Base-by-base conservation (phyloP, 1,140 invertebrate species). In the Drosophila quadrilineata region DNA sequence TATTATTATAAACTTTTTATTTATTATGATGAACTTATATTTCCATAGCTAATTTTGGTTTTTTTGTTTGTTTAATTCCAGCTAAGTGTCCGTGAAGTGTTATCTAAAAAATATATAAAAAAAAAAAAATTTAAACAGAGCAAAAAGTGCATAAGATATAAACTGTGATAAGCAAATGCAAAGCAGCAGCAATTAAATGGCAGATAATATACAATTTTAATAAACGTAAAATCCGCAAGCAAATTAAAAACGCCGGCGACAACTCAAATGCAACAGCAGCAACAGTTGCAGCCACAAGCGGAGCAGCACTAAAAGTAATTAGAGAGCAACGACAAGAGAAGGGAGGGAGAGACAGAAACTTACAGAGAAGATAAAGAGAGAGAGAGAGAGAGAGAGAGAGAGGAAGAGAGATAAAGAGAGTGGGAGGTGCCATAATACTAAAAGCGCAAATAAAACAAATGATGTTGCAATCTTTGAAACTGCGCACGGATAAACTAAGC, bases 401-500 rank as follows among this genome's bases (percentile, higher is more conserved):
- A 36, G 26, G 29, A 12, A 12, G 38, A 24, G n/a, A 38, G 40
- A 6, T 2, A 46, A 6, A 31, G 31, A 19, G 33, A 36, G 26
- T 33, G 24, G 41, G 8, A 48, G 40, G 49, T 60, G 56, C 57
- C 46, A 65, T 69, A 67, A 62, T 45, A 65, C 48, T 58, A 64
- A 69, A 57, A 50, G 48, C 46, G 33, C 16, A 74, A 79, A 64
- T 72, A 79, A 62, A 80, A 77, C 59, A 76, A 88, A 88, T 84
- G 71, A 88, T 88, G 87, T 80, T 88, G 87, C 87, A 88, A 85
- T 88, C 87, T 62, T 69, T 88, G 75, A 87, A 88, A 80, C 60
- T 88, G 77, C 75, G 73, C 43, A 69, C 84, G 62, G 84, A 87
- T 71, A 79, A 84, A 84, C 77, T 88, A 45, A 87, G 65, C 64